These are phyloP conservation scores for Acronicta leporina DNA, from an alignment of 2,888 invertebrate genomes.

Conservation along the genomic window DNA sequence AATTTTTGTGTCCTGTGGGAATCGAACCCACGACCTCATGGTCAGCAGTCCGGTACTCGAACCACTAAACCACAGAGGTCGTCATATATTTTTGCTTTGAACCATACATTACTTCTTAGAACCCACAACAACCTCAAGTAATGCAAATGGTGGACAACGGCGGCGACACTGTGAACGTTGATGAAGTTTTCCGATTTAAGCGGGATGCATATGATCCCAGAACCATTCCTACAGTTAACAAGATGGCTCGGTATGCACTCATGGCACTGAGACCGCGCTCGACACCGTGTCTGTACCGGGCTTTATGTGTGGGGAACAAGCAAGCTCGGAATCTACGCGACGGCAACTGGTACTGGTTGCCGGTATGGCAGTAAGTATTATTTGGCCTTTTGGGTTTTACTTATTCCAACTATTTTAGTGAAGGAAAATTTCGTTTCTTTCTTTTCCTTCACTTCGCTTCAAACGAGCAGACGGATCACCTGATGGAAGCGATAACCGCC, in stretches of 20 bases:
- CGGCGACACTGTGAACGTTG: slow-evolving; percentile 77
- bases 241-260: slow-evolving; percentile 86
- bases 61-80: no score
- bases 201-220: slow-evolving; percentile 71
- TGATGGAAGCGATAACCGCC: no score
- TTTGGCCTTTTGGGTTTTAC: neutral
- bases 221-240: slow-evolving; percentile 85
- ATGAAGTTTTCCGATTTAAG: slow-evolving; percentile 81
- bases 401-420: neutral
- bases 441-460: no score
- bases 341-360: slow-evolving; percentile 91
- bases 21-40: no score
- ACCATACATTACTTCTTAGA: slow-evolving; percentile 58
- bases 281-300: slow-evolving; percentile 90
- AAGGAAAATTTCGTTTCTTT: no score
- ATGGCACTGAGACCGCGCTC: slow-evolving; percentile 87
- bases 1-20: no score
- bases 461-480: no score
- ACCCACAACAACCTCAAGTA: slow-evolving; percentile 77
- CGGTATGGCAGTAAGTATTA: slow-evolving; percentile 92
- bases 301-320: slow-evolving; percentile 91
- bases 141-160: slow-evolving; percentile 83
- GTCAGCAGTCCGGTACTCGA: no score
- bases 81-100: no score
- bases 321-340: slow-evolving; percentile 88